Evolutionary conservation across 2,113 vertebrate species (phyloP).

Genomic region (Macquaria australasica): DNA sequence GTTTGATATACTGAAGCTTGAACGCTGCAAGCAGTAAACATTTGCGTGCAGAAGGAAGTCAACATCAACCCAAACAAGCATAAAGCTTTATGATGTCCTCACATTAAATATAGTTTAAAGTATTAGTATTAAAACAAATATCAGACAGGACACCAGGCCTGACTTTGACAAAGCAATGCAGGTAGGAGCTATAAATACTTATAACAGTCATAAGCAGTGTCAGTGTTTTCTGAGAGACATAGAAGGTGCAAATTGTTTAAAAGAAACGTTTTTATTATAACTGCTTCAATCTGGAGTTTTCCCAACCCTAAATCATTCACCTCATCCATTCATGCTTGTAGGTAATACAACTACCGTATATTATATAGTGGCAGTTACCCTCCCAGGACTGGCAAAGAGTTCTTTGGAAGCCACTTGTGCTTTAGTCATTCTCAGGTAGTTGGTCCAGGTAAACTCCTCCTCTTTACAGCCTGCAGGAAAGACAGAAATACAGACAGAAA

Average conservation of each 20-base stretch:
- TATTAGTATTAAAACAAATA: background rate
- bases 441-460: slow-evolving; percentile 97
- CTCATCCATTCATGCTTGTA: slow-evolving; percentile 29
- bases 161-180: background rate
- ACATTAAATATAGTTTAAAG: background rate
- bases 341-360: slow-evolving; percentile 28
- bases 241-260: background rate
- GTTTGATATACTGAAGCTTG: background rate
- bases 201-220: background rate
- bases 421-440: slow-evolving; percentile 94
- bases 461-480: slow-evolving; percentile 92
- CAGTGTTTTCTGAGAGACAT: background rate
- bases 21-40: background rate
- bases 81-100: background rate
- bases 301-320: slow-evolving; percentile 4
- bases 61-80: background rate
- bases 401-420: slow-evolving; percentile 95
- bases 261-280: background rate
- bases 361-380: slow-evolving; percentile 77
- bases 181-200: background rate
- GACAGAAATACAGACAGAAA: slow-evolving; percentile 17
- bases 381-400: slow-evolving; percentile 89
- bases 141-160: background rate
- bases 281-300: slow-evolving; percentile 5
- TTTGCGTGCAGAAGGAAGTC: background rate